A percentile compares a stretch with the other conserved stretches of the same genome.
Evolutionary conservation across 2,888 invertebrate genomes (phyloP).

Genomic region (Nemotelus pantherinus): DNA sequence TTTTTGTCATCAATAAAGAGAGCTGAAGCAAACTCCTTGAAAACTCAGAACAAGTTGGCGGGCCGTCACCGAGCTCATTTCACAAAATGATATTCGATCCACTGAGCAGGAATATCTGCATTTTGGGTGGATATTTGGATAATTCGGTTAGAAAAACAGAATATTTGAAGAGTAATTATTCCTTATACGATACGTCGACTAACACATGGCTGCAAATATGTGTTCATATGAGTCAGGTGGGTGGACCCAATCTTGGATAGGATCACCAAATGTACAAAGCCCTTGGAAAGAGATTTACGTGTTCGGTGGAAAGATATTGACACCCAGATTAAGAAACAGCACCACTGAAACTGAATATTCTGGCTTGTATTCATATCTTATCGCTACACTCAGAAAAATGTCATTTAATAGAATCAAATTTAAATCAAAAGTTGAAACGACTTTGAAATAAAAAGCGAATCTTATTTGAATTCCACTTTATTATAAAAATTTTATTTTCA

Average conservation of each 20-base stretch:
- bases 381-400: too few relatives aligned
- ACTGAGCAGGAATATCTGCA: slow-evolving; percentile 79
- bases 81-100: slow-evolving; percentile 91
- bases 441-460: too few relatives aligned
- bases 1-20: slow-evolving; percentile 73
- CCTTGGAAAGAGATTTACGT: slow-evolving; percentile 81
- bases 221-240: slow-evolving; percentile 80
- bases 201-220: slow-evolving; percentile 81
- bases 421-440: too few relatives aligned
- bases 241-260: slow-evolving; percentile 86
- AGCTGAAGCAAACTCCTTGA: slow-evolving; percentile 78
- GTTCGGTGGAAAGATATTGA: slow-evolving; percentile 84
- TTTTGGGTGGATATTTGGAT: slow-evolving; percentile 84
- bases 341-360: slow-evolving; percentile 76
- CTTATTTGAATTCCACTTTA: too few relatives aligned
- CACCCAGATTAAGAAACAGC: slow-evolving; percentile 63
- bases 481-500: too few relatives aligned
- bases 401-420: too few relatives aligned
- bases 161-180: slow-evolving; percentile 86
- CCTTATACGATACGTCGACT: slow-evolving; percentile 77
- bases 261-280: slow-evolving; percentile 94
- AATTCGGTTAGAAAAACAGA: slow-evolving; percentile 74
- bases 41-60: slow-evolving; percentile 70
- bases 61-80: slow-evolving; percentile 85
- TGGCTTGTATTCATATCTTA: slow-evolving; percentile 87